Evolutionary conservation across 2,888 invertebrate species (phyloP).

Genomic region (Scelioninae gen. 1): DNA sequence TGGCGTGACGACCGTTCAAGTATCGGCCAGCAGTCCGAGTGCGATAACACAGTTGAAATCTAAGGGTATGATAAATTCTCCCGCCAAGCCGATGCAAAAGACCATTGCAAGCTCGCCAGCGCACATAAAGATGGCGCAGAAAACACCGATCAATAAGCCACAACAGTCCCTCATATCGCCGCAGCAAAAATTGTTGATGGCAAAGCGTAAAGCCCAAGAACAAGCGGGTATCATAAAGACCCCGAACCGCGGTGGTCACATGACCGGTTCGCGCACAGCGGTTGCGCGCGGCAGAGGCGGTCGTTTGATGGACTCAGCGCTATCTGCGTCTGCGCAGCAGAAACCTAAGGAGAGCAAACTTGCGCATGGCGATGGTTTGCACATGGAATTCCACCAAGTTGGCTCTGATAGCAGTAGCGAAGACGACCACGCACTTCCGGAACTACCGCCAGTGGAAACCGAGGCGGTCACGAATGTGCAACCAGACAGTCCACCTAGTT

Average conservation of each 20-base stretch:
- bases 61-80: conserved; percentile 76
- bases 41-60: conserved; percentile 76
- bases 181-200: conserved; percentile 82
- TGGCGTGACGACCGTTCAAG: conserved; percentile 68
- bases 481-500: conserved; percentile 88
- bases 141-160: conserved; percentile 73
- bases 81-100: conserved; percentile 76
- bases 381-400: conserved; percentile 84
- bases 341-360: conserved; percentile 83
- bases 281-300: conserved; percentile 74
- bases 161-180: conserved; percentile 81
- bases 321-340: conserved; percentile 67
- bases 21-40: conserved; percentile 72
- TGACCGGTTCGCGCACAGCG: conserved; percentile 74
- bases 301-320: conserved; percentile 64
- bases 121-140: conserved; percentile 75
- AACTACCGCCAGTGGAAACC: conserved; percentile 81
- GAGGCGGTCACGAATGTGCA: conserved; percentile 84
- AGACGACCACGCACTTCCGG: conserved; percentile 86
- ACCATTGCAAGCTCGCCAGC: conserved; percentile 71
- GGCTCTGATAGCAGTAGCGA: conserved; percentile 85
- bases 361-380: conserved; percentile 83
- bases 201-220: conserved; percentile 82
- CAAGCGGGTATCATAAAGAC: conserved; percentile 80
- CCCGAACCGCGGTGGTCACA: conserved; percentile 74